Evolutionary conservation across 2,797 vertebrate genomes (phyloP).

Genomic region (Bucorvus abyssinicus): DNA sequence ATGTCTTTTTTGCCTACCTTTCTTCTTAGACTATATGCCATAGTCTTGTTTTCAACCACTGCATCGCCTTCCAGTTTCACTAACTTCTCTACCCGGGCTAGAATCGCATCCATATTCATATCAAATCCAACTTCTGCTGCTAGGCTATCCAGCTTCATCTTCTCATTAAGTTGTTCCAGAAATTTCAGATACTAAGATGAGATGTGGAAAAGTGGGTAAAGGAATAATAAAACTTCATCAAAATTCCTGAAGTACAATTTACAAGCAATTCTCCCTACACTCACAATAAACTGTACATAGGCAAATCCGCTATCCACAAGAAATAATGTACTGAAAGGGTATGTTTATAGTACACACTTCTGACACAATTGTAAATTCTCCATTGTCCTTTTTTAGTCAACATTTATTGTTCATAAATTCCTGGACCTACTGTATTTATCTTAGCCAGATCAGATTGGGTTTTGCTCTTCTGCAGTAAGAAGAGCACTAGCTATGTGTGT

Average conservation of each 20-base stretch:
- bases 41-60: conserved; percentile 85
- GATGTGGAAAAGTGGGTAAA: neutral
- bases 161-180: conserved; percentile 86
- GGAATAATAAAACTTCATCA: neutral
- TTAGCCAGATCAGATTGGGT: neutral
- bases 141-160: conserved; percentile 82
- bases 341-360: neutral
- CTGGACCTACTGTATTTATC: neutral
- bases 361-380: neutral
- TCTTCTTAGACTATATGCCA: conserved; percentile 82
- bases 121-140: conserved; percentile 86
- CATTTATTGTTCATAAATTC: neutral
- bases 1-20: conserved; percentile 80
- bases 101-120: conserved; percentile 83
- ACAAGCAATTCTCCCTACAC: neutral
- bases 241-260: neutral
- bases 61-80: conserved; percentile 82
- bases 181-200: conserved; percentile 84
- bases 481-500: neutral
- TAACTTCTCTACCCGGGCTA: conserved; percentile 85
- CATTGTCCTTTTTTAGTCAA: neutral
- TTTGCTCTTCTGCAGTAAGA: neutral
- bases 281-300: rapidly evolving
- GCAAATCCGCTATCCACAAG: neutral
- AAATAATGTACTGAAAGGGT: neutral